phyloP scores from a whole-genome alignment of 2,888 invertebrate species.

The Pammene aurita region DNA sequence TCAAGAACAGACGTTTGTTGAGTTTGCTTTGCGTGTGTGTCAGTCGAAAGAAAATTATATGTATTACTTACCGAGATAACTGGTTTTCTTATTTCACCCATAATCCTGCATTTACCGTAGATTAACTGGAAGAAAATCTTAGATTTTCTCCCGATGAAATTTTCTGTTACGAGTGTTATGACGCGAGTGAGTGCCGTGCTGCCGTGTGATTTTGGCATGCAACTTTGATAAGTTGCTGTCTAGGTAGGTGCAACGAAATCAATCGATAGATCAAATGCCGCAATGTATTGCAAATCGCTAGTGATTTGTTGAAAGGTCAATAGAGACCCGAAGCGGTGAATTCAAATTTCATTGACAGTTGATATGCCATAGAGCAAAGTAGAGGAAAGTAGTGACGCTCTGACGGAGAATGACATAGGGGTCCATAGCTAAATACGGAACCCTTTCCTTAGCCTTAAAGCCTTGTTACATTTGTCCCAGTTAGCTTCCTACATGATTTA shows the following conservation, averaged over 20 bases:
- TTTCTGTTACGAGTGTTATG: not conserved
- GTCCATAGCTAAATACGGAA: not conserved
- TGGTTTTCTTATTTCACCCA: conserved; percentile 49
- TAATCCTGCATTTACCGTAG: conserved; percentile 48
- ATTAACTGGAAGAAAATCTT: conserved; percentile 36
- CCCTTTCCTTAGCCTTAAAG: too few species aligned
- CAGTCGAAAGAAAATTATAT: conserved; percentile 25
- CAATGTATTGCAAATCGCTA: too few species aligned
- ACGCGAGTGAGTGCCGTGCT: too few species aligned
- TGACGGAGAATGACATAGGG: not conserved
- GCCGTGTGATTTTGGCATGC: too few species aligned
- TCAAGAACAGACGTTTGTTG: not conserved
- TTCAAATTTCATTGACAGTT: conserved; percentile 43
- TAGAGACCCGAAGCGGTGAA: conserved; percentile 45
- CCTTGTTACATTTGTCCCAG: too few species aligned
- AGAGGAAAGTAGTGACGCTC: not conserved
- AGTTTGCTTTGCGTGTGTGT: not conserved
- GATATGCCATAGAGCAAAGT: conserved; percentile 16
- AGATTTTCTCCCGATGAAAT: conserved; percentile 21
- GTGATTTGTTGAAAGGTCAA: too few species aligned
- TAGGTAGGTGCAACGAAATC: too few species aligned
- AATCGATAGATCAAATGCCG: too few species aligned
- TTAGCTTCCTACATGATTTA: too few species aligned
- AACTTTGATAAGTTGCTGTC: too few species aligned
- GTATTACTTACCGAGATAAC: conserved; percentile 41